Percentiles rank a stretch among this genome's conserved stretches.
These are phyloP conservation scores for Halcyon smyrnensis DNA, from an alignment of 2,797 vertebrate species.

Conservation along the genomic window DNA sequence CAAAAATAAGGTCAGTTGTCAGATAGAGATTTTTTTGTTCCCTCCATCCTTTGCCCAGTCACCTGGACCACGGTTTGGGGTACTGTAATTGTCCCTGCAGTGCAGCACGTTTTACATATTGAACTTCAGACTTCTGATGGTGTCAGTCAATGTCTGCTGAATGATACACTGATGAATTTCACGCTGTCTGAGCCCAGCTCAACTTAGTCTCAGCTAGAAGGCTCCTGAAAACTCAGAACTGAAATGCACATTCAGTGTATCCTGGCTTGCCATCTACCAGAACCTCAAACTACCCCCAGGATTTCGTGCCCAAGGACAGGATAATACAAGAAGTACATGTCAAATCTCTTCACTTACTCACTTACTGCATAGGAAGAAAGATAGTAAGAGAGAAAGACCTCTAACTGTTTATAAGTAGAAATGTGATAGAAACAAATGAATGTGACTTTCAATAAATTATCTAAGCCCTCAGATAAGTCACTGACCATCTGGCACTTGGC, in stretches of 20 bases:
- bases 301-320: not conserved
- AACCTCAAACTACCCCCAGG: not conserved
- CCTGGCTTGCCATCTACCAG: not conserved
- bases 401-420: not conserved
- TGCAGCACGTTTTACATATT: not conserved
- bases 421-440: not conserved
- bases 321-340: not conserved
- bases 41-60: not conserved
- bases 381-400: not conserved
- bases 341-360: not conserved
- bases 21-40: not conserved
- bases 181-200: not conserved
- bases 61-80: not conserved
- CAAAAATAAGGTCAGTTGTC: not conserved
- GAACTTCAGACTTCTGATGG: not conserved
- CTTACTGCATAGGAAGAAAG: not conserved
- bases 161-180: not conserved
- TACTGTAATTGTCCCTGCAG: not conserved
- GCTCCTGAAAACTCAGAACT: not conserved
- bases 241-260: not conserved
- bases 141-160: not conserved
- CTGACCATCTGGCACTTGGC: constrained; percentile 50
- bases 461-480: constrained; percentile 29
- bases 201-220: not conserved
- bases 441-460: constrained; percentile 11